These are phyloP conservation scores for Aleadryas rufinucha DNA, from an alignment of 2,113 vertebrate species.

Conservation along the genomic window DNA sequence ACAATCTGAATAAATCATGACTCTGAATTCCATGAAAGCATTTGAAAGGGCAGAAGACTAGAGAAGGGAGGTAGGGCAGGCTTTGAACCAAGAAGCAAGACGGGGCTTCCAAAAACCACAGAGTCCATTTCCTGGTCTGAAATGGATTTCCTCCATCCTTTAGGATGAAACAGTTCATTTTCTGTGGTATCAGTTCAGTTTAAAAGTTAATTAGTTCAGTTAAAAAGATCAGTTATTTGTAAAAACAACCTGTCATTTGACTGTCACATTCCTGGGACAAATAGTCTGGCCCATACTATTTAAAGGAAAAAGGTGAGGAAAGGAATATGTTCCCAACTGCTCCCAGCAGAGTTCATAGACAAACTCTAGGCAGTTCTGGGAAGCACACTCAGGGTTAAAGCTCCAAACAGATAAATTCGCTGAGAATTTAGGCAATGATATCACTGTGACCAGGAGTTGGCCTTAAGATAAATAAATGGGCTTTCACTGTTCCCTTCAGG, in stretches of 20 bases:
- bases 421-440: background rate
- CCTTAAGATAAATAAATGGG: conserved; percentile 11
- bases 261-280: background rate
- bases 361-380: background rate
- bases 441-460: background rate
- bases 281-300: background rate
- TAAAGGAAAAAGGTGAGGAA: background rate
- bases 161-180: background rate
- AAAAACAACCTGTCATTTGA: background rate
- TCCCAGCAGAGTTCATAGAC: background rate
- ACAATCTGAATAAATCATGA: background rate
- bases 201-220: background rate
- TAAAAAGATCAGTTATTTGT: background rate
- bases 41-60: background rate
- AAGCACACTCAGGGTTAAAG: background rate
- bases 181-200: background rate
- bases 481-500: conserved; percentile 7
- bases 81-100: background rate
- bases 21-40: background rate
- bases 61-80: background rate
- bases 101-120: background rate
- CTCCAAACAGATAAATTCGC: background rate
- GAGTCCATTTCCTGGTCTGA: background rate
- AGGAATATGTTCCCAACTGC: background rate
- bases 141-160: background rate